Evolutionary conservation across 2,797 vertebrate genomes (phyloP), one percentile per base, ranked within the genome.

Genomic region (Danio choprae): DNA sequence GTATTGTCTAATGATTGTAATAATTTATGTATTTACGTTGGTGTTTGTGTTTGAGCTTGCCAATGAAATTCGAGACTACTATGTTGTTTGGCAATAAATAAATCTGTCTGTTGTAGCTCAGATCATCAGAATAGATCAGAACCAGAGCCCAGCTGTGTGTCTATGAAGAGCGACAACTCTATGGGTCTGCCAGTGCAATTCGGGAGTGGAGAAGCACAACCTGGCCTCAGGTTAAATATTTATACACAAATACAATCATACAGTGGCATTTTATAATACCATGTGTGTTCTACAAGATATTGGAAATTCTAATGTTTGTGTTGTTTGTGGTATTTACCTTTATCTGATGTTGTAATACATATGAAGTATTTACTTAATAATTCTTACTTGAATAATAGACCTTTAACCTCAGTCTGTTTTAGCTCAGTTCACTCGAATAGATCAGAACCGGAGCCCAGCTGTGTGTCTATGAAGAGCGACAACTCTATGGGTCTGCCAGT

Each of bases 401-500:
- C 29, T 29, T 29, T 29, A 29, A 29, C 29, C 29, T 29, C 29
- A 29, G 29, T 29, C 29, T 29, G 29, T 29, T 29, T 29, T 29
- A 29, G 29, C 29, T 1, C 29, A 29, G 29, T 51, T 51, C 48
- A 51, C 6, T 13, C 0, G 48, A 16, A 51, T 6, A 16, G 48
- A 51, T 6, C 48, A n/a, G 7, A 3, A 16, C 1, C 48, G 51
- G 48, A 51, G 48, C 13, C 48, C 48, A 51, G 15, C 2, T 58
- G 53, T 29, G 7, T 29, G 15, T 51, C 48, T 16, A 15, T 51
- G 48, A 50, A 50, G 53, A 55, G 53, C 9, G n/a, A 55, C 4
- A 0, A 0, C 4, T 55, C 22, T 36, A 36, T 59, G 56, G 1
- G 0, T 1, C 1, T 11, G 5, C 56, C 2, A 3, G 3, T 7